Conservation (phyloP, 1,140 invertebrate genomes). For the Andrena cerasifolii region DNA sequence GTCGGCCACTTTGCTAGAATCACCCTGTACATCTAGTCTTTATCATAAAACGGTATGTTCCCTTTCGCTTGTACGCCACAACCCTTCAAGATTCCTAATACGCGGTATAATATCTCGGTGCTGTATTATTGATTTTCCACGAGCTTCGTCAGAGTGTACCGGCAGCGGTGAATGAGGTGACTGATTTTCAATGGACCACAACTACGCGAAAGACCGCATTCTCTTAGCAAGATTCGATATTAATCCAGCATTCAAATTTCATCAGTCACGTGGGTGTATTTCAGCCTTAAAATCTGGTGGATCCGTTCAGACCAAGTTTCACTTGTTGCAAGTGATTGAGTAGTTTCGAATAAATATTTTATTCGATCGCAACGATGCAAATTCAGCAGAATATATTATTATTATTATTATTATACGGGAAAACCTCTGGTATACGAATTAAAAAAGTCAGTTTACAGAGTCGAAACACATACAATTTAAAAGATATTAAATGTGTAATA, state of each 20-base stretch:
- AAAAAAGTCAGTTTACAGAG: too few species aligned
- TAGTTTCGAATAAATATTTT: not conserved
- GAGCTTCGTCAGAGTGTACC: constrained; percentile 13
- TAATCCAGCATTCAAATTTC: constrained; percentile 55
- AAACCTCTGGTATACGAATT: too few species aligned
- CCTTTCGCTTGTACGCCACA: not conserved
- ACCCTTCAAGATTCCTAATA: not conserved
- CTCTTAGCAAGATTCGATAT: constrained; percentile 34
- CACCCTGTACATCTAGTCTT: not conserved
- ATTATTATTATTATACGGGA: too few species aligned
- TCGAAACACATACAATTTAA: too few species aligned
- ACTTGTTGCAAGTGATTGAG: not conserved
- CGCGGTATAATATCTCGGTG: not conserved
- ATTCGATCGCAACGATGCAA: not conserved
- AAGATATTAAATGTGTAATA: too few species aligned
- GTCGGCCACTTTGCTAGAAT: not conserved
- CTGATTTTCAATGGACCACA: constrained; percentile 57
- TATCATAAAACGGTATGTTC: not conserved
- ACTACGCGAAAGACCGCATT: constrained; percentile 40
- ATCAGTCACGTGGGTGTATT: constrained; percentile 9
- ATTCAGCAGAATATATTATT: too few species aligned
- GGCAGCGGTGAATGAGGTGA: constrained; percentile 46
- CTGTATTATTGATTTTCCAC: constrained; percentile 36
- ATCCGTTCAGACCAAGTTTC: constrained; percentile 2
- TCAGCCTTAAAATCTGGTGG: not conserved